A percentile compares a stretch with the other conserved stretches of the same genome.
Evolutionary conservation across 2,888 invertebrate genomes (phyloP).

Genomic region (Neria commutata): DNA sequence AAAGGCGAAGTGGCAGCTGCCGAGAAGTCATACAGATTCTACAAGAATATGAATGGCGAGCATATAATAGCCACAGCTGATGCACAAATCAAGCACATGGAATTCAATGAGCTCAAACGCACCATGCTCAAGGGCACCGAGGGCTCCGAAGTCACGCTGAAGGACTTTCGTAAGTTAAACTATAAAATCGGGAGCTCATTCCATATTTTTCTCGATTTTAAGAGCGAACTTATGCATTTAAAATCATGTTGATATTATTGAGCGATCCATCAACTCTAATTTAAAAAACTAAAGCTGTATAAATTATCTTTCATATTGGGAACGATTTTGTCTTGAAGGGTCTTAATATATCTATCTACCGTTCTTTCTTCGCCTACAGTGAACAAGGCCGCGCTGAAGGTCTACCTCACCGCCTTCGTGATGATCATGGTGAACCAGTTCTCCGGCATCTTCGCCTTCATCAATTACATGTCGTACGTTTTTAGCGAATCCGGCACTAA

Average conservation of each 20-base stretch:
- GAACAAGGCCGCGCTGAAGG: conserved; percentile 38
- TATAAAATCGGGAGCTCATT: not conserved
- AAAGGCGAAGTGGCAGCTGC: conserved; percentile 40
- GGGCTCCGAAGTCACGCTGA: conserved; percentile 28
- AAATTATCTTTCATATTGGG: conserved; percentile 14
- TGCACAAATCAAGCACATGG: conserved; percentile 29
- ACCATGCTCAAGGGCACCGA: conserved; percentile 37
- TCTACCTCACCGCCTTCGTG: conserved; percentile 38
- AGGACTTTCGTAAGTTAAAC: conserved; percentile 49
- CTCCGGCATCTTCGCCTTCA: conserved; percentile 48
- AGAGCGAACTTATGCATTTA: no score
- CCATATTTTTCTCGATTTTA: no score
- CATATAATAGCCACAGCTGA: conserved; percentile 22
- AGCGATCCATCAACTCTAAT: not conserved
- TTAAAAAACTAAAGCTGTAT: not conserved
- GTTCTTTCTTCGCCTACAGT: conserved; percentile 33
- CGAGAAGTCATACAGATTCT: conserved; percentile 47
- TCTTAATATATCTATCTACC: not conserved
- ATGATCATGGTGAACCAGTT: conserved; percentile 45
- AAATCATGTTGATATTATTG: not conserved
- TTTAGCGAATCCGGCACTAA: conserved; percentile 42
- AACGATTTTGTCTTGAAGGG: conserved; percentile 15
- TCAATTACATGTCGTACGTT: conserved; percentile 51
- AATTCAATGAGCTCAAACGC: conserved; percentile 41
- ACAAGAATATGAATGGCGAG: conserved; percentile 41